Conservation (phyloP, 2,113 vertebrate species). For the Propithecus coquereli region DNA sequence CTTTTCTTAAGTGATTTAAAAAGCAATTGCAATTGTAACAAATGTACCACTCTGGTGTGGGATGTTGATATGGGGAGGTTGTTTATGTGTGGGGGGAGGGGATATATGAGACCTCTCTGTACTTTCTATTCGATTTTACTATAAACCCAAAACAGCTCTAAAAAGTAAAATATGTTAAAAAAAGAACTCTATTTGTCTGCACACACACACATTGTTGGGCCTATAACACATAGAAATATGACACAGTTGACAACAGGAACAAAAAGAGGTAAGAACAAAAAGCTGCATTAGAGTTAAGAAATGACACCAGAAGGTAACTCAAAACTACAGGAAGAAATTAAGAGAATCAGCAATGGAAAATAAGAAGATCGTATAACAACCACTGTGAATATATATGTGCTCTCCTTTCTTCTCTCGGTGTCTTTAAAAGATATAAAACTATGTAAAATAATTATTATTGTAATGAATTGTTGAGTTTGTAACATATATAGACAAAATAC, state of each 20-base stretch:
- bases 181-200: not conserved
- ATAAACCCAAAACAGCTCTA: not conserved
- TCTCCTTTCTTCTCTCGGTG: not conserved
- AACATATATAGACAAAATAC: not conserved
- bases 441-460: not conserved
- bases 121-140: not conserved
- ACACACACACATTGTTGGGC: not conserved
- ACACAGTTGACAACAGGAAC: not conserved
- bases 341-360: not conserved
- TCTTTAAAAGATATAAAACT: not conserved
- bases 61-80: not conserved
- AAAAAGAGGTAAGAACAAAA: not conserved
- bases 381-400: not conserved
- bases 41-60: not conserved
- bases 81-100: not conserved
- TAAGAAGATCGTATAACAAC: not conserved
- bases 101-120: not conserved
- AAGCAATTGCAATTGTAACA: not conserved
- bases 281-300: not conserved
- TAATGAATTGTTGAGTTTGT: not conserved
- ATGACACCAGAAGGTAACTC: not conserved
- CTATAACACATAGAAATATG: not conserved
- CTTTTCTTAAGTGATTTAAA: not conserved
- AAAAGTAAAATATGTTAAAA: not conserved
- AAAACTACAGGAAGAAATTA: not conserved